Evolutionary conservation across 2,888 invertebrate genomes (phyloP).

Genomic region (Sphaerophoria taeniata): DNA sequence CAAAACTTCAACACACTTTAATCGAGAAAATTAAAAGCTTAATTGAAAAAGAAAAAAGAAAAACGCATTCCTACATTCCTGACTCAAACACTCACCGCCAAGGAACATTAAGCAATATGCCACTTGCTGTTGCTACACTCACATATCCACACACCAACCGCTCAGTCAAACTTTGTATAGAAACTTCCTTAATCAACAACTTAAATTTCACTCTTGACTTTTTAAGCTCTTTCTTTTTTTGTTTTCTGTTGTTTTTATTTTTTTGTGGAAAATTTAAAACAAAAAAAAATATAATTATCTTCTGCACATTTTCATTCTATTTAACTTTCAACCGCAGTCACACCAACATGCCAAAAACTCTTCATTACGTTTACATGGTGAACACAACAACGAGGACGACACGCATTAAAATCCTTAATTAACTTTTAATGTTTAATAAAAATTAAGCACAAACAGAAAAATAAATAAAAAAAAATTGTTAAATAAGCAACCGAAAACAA

Average conservation of each 20-base stretch:
- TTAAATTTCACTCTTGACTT: slow-evolving; percentile 17
- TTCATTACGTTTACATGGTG: background rate
- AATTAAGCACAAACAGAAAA: background rate
- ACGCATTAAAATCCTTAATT: slow-evolving; percentile 58
- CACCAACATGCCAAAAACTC: slow-evolving; percentile 12
- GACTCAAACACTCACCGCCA: slow-evolving; percentile 41
- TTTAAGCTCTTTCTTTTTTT: slow-evolving; percentile 20
- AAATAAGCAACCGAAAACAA: background rate
- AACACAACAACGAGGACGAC: background rate
- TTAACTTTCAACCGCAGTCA: slow-evolving; percentile 8
- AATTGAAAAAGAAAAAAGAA: background rate
- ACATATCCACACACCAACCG: slow-evolving; percentile 23
- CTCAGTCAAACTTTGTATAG: slow-evolving; percentile 24
- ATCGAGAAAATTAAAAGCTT: background rate
- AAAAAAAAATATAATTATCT: slow-evolving; percentile 42
- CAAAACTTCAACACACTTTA: background rate
- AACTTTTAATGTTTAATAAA: slow-evolving; percentile 41
- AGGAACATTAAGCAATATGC: slow-evolving; percentile 58
- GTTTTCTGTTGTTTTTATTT: slow-evolving; percentile 2
- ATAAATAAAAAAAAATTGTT: background rate
- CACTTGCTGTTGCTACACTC: slow-evolving; percentile 43
- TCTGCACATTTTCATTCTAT: slow-evolving; percentile 10
- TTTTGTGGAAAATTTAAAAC: too few species aligned
- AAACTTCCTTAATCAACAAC: slow-evolving; percentile 68
- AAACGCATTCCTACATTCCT: background rate